Conservation (phyloP, 2,888 invertebrate genomes). For the Smittia sp. region DNA sequence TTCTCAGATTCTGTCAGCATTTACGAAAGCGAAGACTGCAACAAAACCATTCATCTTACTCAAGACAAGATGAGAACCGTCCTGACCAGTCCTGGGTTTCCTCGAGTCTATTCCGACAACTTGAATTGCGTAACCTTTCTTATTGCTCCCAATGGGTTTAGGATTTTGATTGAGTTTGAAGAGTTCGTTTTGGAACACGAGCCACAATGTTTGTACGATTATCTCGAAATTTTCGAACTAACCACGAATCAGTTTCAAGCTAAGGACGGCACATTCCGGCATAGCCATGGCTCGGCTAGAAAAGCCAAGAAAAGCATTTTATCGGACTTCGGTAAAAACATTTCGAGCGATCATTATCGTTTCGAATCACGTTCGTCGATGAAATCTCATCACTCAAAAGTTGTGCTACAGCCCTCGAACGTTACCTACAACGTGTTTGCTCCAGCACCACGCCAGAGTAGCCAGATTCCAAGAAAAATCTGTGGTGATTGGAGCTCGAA, state of each 20-base stretch:
- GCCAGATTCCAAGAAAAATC: constrained; percentile 54
- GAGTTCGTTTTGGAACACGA: constrained; percentile 74
- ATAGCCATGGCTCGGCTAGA: too few species aligned
- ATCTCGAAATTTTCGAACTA: constrained; percentile 64
- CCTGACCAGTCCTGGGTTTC: constrained; percentile 79
- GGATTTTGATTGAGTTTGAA: constrained; percentile 71
- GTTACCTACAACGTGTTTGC: constrained; percentile 18
- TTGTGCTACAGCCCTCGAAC: constrained; percentile 35
- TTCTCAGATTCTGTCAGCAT: constrained; percentile 53
- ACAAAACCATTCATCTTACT: constrained; percentile 65
- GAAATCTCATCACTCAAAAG: background rate
- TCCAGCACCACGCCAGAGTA: constrained; percentile 41
- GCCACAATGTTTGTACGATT: constrained; percentile 79
- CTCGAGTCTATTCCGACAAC: constrained; percentile 72
- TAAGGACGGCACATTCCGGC: too few species aligned
- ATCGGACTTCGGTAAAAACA: too few species aligned
- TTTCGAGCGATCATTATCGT: background rate
- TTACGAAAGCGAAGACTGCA: constrained; percentile 60
- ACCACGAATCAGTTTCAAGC: too few species aligned
- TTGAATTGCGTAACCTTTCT: constrained; percentile 71
- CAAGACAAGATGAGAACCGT: constrained; percentile 64
- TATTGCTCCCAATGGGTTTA: constrained; percentile 65
- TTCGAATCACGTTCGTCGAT: background rate
- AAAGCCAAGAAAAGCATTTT: too few species aligned
- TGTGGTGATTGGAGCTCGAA: constrained; percentile 81